Conservation (phyloP, 1,140 invertebrate genomes). For the Drosophila sproati region DNA sequence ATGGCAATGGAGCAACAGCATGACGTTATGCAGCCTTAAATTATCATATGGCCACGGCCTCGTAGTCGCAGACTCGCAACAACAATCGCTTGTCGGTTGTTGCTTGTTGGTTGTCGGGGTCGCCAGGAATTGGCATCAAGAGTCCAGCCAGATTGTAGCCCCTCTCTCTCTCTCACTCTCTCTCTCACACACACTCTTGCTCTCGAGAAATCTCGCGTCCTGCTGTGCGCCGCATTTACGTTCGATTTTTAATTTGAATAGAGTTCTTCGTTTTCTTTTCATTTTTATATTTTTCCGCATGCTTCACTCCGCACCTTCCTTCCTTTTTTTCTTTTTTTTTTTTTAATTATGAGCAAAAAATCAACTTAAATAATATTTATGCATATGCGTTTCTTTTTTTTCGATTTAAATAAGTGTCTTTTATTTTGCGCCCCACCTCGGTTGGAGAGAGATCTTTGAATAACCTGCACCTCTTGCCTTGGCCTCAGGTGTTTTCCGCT, state of each 20-base stretch:
- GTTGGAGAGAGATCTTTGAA: constrained; percentile 12
- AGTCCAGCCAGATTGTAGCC: constrained; percentile 25
- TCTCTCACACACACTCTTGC: no score
- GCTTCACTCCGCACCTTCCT: constrained; percentile 1
- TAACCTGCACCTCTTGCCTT: not conserved
- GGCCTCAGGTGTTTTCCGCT: constrained; percentile 3
- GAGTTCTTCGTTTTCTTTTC: constrained; percentile 35
- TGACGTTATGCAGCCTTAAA: constrained; percentile 82
- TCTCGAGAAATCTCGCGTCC: constrained; percentile 63
- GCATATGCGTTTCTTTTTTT: constrained; percentile 62
- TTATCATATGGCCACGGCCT: constrained; percentile 71
- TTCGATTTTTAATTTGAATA: constrained; percentile 83
- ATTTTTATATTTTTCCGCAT: not conserved
- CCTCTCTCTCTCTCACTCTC: constrained; percentile 24
- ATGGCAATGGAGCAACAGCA: constrained; percentile 80
- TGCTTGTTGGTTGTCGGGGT: constrained; percentile 13
- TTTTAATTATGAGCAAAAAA: constrained; percentile 79
- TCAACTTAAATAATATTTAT: constrained; percentile 81
- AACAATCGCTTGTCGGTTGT: constrained; percentile 14
- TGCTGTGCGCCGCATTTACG: constrained; percentile 83
- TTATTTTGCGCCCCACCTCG: constrained; percentile 46
- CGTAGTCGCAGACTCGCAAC: constrained; percentile 21
- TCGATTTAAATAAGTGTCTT: constrained; percentile 76
- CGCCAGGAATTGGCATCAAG: constrained; percentile 41
- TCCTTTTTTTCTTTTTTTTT: constrained; percentile 44